Conservation (phyloP, 53 echinoderm and acorn worm species). For the Holothuria leucospilota region DNA sequence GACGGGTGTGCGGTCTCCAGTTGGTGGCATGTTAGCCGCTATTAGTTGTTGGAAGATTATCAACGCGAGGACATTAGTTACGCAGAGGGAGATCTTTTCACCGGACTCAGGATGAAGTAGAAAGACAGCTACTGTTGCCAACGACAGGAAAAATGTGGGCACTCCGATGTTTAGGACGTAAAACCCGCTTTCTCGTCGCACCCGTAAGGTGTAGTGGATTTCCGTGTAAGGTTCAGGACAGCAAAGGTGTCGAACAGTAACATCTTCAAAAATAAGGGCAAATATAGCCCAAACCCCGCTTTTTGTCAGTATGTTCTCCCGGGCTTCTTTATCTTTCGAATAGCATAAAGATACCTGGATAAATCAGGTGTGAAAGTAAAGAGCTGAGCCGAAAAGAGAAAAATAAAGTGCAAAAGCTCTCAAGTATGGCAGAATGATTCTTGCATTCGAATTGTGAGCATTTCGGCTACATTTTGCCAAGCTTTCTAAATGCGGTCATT, state of each 20-base stretch:
- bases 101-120: not conserved
- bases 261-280: not conserved
- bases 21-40: not conserved
- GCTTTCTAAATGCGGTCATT: too few species aligned
- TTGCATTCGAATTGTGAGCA: too few species aligned
- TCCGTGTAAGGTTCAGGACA: not conserved
- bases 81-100: not conserved
- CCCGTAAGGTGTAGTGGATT: too few species aligned
- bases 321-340: not conserved
- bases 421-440: too few species aligned
- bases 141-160: not conserved
- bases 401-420: too few species aligned
- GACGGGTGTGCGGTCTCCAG: not conserved
- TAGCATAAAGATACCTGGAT: not conserved
- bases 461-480: too few species aligned
- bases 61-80: not conserved
- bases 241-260: not conserved
- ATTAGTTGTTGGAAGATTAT: constrained; percentile 19
- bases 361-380: too few species aligned
- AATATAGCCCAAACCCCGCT: not conserved
- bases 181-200: too few species aligned
- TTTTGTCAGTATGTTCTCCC: not conserved
- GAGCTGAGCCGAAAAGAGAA: too few species aligned
- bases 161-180: too few species aligned
- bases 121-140: not conserved